Base-by-base conservation (phyloP, 2,888 invertebrate genomes). In the Ophion ventricosus region DNA sequence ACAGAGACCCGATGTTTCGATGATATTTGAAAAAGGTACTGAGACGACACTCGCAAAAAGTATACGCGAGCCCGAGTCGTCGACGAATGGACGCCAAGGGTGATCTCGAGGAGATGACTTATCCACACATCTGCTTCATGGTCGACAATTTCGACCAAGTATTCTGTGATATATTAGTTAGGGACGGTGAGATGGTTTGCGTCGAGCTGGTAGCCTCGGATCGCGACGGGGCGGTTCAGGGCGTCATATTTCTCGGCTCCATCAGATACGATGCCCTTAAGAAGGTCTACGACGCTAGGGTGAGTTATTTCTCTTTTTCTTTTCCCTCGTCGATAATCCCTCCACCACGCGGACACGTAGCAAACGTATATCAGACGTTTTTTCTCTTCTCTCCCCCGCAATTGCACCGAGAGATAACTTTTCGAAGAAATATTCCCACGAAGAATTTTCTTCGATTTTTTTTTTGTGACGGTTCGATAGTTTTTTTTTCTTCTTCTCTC, bases 111-210 rank as follows among this genome's bases (percentile, higher is more conserved):
- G 99, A 99, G 94, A 99, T 99, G 94, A 98, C 99, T 61, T 99
- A 99, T 94, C 99, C 99, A 1, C 98, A 99, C 94, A 98, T 99
- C 90, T 99, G 99, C 94, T 99, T 99, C 94, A 98, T 98, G 96
- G 98, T 99, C 84, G 99, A 99, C 94, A 99, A 99, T 94, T 99
- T 99, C 94, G 99, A 99, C 93, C 99, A 99, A 96, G 99, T 98
- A 85, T 99, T 99, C 95, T 97, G 97, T 94, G 99, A 99, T 94
- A 98, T 99, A 92, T 95, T 98, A 92, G 98, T 99, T 49, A 96
- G 99, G 66, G 99, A 99, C 94, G 99, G 99, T 0, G 99, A 99
- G 94, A 98, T 99, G 97, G 98, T 99, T 78, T 99, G 99, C 94
- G 99, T 99, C 83, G 99, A 99, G 94, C 94, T 99, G 91, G 97